Evolutionary conservation across 2,797 vertebrate genomes (phyloP), one percentile per base, ranked within the genome.

Genomic region (Adrianichthys oophorus): DNA sequence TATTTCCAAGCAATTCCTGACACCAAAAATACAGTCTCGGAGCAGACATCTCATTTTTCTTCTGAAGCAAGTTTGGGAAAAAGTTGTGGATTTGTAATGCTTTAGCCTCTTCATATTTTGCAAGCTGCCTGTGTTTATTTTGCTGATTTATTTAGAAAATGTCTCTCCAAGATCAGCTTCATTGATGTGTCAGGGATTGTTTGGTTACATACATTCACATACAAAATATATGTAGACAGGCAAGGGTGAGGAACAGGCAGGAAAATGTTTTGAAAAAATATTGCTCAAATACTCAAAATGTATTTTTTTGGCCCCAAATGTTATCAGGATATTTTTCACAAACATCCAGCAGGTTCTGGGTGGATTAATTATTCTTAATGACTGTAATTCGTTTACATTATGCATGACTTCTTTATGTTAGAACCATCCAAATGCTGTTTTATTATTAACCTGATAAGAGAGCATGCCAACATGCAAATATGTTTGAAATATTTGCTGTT

Each of bases 1-100:
- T 83, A 92, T 94, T 95, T 93, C 89, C 82, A 90, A 85, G 80
- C 82, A 82, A 89, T 86, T 92, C 86, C 84, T 91, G 86, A 92
- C 81, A 82, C 87, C 85, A 78, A 91, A 90, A 93, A 93, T 89
- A 92, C 87, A 87, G 89, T 92, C 86, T 92, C 88, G 87, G 84
- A 89, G 84, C 90, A 89, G 85, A 89, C 76, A 58, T 87, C 88
- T 90, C 82, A 89, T 92, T 92, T 90, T 89, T 89, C 89, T 91
- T 91, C 88, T 78, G 72, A 69, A 72, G 76, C 76, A 73, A 83
- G 77, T 86, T 80, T 86, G 59, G 72, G 76, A 87, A 89, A 90
- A 87, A 80, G 76, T 82, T 52, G 23, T 76, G 85, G 85, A 91
- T 92, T 91, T 92, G 89, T 91, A 90, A 90, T 84, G 83, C 86